A percentile compares a stretch with the other conserved stretches of the same genome.
phyloP scores from a whole-genome alignment of 2,113 vertebrate species.

The Apteryx owenii region DNA sequence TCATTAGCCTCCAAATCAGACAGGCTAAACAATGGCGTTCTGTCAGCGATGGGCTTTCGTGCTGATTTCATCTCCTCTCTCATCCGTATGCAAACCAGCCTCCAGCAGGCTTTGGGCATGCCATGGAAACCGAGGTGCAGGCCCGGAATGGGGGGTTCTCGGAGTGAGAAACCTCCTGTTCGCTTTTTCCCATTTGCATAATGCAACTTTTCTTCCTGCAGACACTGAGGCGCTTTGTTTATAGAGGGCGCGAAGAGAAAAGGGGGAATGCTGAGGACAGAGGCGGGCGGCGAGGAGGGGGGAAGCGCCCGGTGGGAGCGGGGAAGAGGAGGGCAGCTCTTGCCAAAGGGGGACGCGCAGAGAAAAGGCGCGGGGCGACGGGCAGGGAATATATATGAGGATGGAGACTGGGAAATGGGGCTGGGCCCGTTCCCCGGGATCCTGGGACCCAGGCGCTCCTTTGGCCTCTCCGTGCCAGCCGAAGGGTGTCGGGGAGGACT shows the following conservation, averaged over 20 bases:
- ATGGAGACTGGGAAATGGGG: slow-evolving; percentile 43
- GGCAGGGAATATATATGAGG: slow-evolving; percentile 56
- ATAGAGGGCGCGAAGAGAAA: slow-evolving; percentile 21
- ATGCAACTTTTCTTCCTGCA: slow-evolving; percentile 73
- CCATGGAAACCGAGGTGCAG: slow-evolving; percentile 76
- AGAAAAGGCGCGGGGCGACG: not conserved
- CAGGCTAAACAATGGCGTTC: slow-evolving; percentile 74
- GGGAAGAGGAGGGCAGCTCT: slow-evolving; percentile 33
- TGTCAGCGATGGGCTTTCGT: slow-evolving; percentile 71
- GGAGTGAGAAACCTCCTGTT: slow-evolving; percentile 74
- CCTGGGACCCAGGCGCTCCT: slow-evolving; percentile 1
- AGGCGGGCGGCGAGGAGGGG: slow-evolving; percentile 23
- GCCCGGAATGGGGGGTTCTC: slow-evolving; percentile 70
- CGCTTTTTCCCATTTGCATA: slow-evolving; percentile 79
- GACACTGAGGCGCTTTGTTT: slow-evolving; percentile 81
- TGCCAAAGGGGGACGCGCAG: not conserved
- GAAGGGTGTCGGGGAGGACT: not conserved
- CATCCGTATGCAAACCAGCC: slow-evolving; percentile 80
- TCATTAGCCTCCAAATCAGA: slow-evolving; percentile 64
- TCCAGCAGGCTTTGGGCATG: slow-evolving; percentile 68
- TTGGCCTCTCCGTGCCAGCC: slow-evolving; percentile 16
- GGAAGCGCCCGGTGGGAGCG: slow-evolving; percentile 41
- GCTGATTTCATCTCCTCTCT: slow-evolving; percentile 73
- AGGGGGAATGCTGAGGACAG: slow-evolving; percentile 51
- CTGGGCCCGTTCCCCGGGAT: not conserved